Percentiles rank a stretch among this genome's conserved stretches.
These are phyloP conservation scores for Panonychus citri DNA, from an alignment of 1,140 invertebrate species.

Conservation along the genomic window DNA sequence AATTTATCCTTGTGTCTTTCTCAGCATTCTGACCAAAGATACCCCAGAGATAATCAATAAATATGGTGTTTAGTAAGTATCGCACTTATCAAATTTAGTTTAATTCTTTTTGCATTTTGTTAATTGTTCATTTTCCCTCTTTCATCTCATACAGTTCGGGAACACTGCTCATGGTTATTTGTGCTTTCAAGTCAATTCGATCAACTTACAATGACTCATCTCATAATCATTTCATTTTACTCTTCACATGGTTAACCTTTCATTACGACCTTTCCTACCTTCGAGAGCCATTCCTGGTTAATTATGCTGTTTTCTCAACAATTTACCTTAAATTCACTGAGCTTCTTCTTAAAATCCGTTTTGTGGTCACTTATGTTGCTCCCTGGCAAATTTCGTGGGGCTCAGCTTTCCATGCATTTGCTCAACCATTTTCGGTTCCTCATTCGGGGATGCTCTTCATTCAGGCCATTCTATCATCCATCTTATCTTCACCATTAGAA, in stretches of 20 bases:
- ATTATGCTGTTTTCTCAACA: slow-evolving; percentile 76
- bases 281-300: slow-evolving; percentile 67
- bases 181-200: slow-evolving; percentile 66
- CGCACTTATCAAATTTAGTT: neutral
- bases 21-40: slow-evolving; percentile 66
- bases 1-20: slow-evolving; percentile 66
- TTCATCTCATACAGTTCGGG: slow-evolving; percentile 32
- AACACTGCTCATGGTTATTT: slow-evolving; percentile 59
- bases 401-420: slow-evolving; percentile 95
- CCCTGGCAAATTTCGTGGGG: slow-evolving; percentile 99
- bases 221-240: slow-evolving; percentile 67
- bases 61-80: slow-evolving; percentile 39
- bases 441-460: slow-evolving; percentile 94
- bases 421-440: slow-evolving; percentile 92
- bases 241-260: slow-evolving; percentile 76
- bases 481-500: slow-evolving; percentile 73
- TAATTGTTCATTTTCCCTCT: no score
- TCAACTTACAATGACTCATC: slow-evolving; percentile 76
- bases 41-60: slow-evolving; percentile 44
- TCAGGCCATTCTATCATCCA: slow-evolving; percentile 70
- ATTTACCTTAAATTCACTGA: slow-evolving; percentile 29
- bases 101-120: no score
- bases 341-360: slow-evolving; percentile 45
- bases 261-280: slow-evolving; percentile 45
- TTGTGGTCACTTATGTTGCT: slow-evolving; percentile 93